Evolutionary conservation across 2,797 vertebrate genomes (phyloP), one percentile per base, ranked within the genome.

Genomic region (Forpus xanthops): DNA sequence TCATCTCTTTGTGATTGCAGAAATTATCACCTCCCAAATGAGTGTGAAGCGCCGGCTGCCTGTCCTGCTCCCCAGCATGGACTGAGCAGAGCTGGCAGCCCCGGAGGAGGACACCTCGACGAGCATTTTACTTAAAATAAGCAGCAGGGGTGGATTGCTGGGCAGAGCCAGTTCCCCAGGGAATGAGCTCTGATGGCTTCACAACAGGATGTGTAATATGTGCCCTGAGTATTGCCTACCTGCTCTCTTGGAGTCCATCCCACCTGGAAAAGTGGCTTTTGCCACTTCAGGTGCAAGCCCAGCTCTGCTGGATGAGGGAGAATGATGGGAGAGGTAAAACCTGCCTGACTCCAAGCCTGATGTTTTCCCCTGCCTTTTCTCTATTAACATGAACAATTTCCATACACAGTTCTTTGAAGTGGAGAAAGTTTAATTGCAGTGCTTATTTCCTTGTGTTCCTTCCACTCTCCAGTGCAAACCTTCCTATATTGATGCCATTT

Each of bases 371-470:
- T 11, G 35, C 13, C 0, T 66, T 89, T 55, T 44, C 76, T 25
- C 4, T 25, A 1, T 70, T 41, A 66, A 62, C 44, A 5, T 3
- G 28, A 68, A 17, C 76, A 3, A 87, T 95, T 95, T 86, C 39
- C 72, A 0, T 3, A 27, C 8, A 5, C 45, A 0, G 52, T 35
- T 64, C 91, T 94, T 96, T 95, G 96, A 97, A 97, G 92, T 89
- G 75, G 62, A 61, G 75, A 12, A 94, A 94, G 93, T 97, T 96
- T 89, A 95, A 93, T 97, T 90, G 91, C 49, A 3, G 61, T 68
- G 75, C 77, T 55, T 85, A 21, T 94, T 93, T 96, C 83, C 90
- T 82, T 47, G 89, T 91, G 93, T 89, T 90, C 76, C 90, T 85
- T 73, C 49, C 53, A 5, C 94, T 97, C 93, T 66, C 49, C 95